Conservation (phyloP, 2,797 vertebrate genomes). For the Pachyuromys duprasi region DNA sequence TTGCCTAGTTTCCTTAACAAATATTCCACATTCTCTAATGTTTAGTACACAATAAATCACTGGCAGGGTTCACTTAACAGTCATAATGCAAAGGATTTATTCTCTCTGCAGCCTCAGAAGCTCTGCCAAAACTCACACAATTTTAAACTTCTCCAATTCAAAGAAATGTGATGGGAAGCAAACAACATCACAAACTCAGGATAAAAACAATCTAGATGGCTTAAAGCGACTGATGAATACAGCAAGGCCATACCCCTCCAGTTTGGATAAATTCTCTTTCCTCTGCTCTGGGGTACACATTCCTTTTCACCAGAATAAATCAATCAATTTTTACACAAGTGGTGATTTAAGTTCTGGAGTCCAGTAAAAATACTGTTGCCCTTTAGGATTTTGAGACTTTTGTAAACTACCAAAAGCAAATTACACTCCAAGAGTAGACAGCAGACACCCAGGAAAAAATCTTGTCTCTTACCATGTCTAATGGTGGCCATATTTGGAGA, state of each 20-base stretch:
- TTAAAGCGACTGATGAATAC: conserved; percentile 7
- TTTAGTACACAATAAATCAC: conserved; percentile 56
- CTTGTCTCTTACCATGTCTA: neutral
- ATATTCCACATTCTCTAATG: conserved; percentile 3
- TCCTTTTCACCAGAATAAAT: conserved; percentile 58
- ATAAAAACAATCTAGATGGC: neutral
- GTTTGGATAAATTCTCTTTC: neutral
- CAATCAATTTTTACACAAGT: neutral
- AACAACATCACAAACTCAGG: neutral
- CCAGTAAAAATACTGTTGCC: conserved; percentile 32
- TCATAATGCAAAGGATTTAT: conserved; percentile 15
- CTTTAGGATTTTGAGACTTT: conserved; percentile 52
- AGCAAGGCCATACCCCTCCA: neutral
- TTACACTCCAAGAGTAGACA: conserved; percentile 42
- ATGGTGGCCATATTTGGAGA: conserved; percentile 40
- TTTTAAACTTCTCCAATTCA: neutral
- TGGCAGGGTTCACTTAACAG: conserved; percentile 1
- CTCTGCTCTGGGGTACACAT: neutral
- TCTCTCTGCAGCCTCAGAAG: conserved; percentile 45
- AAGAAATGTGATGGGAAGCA: conserved; percentile 28
- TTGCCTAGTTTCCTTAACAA: conserved; percentile 48
- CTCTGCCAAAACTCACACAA: conserved; percentile 9
- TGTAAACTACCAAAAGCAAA: conserved; percentile 44
- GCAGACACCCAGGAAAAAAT: neutral
- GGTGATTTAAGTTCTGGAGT: conserved; percentile 34